Conservation (phyloP, 2,888 invertebrate species). For the Portevinia maculata region DNA sequence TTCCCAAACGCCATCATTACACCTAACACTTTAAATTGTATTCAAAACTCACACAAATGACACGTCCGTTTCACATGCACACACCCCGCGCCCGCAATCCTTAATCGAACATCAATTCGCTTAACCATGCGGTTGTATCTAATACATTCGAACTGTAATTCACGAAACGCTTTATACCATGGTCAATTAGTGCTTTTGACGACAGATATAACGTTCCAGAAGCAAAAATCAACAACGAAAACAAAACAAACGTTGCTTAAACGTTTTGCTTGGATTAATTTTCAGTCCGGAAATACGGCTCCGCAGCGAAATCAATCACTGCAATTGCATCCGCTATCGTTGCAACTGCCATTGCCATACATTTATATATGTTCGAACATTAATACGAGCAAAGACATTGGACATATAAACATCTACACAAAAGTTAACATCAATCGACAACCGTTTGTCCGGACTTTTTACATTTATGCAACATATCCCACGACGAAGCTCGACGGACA, state of each 20-base stretch:
- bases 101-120: slow-evolving; percentile 31
- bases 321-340: slow-evolving; percentile 17
- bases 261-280: slow-evolving; percentile 42
- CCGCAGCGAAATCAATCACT: slow-evolving; percentile 44
- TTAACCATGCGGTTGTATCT: slow-evolving; percentile 39
- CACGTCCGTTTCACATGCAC: neutral
- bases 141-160: slow-evolving; percentile 45
- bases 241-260: slow-evolving; percentile 20
- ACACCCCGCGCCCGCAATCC: neutral
- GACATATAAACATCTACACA: neutral
- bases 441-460: neutral
- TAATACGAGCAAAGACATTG: neutral
- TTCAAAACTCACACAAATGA: slow-evolving; percentile 26
- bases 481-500: neutral
- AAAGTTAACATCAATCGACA: neutral
- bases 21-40: slow-evolving; percentile 19
- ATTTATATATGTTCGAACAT: neutral
- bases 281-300: slow-evolving; percentile 24
- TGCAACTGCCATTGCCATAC: neutral
- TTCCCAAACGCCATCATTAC: slow-evolving; percentile 29
- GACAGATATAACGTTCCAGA: neutral
- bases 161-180: slow-evolving; percentile 46
- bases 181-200: slow-evolving; percentile 55
- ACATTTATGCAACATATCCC: slow-evolving; percentile 8
- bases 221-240: slow-evolving; percentile 6